These are phyloP conservation scores for Thomomys bottae DNA, from an alignment of 2,113 vertebrate genomes.

Conservation along the genomic window DNA sequence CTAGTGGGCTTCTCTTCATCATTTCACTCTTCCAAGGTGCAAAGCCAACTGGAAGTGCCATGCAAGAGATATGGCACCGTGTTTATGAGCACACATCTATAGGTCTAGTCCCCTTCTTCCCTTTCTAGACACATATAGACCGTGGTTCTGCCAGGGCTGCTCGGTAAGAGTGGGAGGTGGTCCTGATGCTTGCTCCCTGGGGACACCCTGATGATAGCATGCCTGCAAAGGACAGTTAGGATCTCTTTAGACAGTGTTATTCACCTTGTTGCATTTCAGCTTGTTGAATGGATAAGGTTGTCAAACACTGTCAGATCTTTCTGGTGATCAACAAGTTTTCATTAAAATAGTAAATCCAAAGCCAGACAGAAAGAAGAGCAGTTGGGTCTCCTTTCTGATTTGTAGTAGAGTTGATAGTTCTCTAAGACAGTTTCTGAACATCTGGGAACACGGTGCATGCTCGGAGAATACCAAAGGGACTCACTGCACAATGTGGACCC, in stretches of 20 bases:
- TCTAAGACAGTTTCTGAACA: neutral
- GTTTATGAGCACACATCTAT: neutral
- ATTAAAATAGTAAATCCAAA: conserved; percentile 63
- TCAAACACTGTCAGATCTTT: conserved; percentile 63
- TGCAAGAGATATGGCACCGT: neutral
- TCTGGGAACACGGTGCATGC: neutral
- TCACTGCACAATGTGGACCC: neutral
- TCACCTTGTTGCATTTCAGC: conserved; percentile 80
- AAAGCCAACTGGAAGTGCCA: neutral
- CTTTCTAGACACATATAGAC: conserved; percentile 42
- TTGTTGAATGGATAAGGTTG: conserved; percentile 53
- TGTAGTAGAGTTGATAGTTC: too few relatives aligned
- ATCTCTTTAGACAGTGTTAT: conserved; percentile 69
- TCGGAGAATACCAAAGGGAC: neutral
- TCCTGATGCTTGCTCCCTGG: conserved; percentile 69
- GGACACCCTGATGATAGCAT: conserved; percentile 67
- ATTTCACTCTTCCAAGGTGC: neutral
- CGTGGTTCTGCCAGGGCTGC: conserved; percentile 63
- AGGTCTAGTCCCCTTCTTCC: conserved; percentile 58
- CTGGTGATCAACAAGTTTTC: conserved; percentile 66
- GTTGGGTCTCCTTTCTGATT: conserved; percentile 9
- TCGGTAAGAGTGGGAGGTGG: conserved; percentile 77
- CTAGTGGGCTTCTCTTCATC: neutral
- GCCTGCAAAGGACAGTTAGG: conserved; percentile 68
- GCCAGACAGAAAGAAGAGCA: neutral